Evolutionary conservation across 1,140 invertebrate genomes (phyloP).

Genomic region (Tyrophagus putrescentiae): DNA sequence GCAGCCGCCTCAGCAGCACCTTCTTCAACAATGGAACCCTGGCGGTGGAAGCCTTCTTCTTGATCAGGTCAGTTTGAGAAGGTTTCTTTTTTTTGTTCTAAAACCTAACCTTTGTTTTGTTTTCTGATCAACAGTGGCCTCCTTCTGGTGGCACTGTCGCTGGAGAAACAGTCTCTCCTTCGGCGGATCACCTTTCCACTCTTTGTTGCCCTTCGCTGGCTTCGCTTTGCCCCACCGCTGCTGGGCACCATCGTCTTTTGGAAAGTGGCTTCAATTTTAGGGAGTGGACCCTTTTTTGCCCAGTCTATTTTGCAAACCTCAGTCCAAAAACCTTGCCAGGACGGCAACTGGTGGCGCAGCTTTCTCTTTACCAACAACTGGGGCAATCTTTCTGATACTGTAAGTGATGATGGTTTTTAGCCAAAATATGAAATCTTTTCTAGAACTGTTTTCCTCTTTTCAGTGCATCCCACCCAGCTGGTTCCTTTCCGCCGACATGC

Average conservation of each 20-base stretch:
- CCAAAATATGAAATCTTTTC: background rate
- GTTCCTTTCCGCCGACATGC: background rate
- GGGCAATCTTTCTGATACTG: background rate
- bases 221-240: background rate
- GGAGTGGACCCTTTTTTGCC: slow-evolving; percentile 3
- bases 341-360: background rate
- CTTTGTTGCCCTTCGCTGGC: slow-evolving; percentile 1
- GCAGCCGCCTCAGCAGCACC: background rate
- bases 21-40: slow-evolving; percentile 2
- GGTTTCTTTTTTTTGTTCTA: background rate
- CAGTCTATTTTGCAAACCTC: background rate
- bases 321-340: background rate
- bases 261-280: background rate
- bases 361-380: slow-evolving; percentile 4
- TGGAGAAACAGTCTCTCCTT: background rate
- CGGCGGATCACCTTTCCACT: background rate
- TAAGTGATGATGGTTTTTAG: background rate
- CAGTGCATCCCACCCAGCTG: background rate
- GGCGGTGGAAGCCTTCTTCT: slow-evolving; percentile 3
- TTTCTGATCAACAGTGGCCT: background rate
- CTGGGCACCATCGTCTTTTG: background rate
- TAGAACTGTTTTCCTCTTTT: background rate
- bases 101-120: background rate
- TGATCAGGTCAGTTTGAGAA: background rate
- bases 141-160: background rate